These are phyloP conservation scores for Tenthredo notha DNA, from an alignment of 2,888 invertebrate species.

Conservation along the genomic window DNA sequence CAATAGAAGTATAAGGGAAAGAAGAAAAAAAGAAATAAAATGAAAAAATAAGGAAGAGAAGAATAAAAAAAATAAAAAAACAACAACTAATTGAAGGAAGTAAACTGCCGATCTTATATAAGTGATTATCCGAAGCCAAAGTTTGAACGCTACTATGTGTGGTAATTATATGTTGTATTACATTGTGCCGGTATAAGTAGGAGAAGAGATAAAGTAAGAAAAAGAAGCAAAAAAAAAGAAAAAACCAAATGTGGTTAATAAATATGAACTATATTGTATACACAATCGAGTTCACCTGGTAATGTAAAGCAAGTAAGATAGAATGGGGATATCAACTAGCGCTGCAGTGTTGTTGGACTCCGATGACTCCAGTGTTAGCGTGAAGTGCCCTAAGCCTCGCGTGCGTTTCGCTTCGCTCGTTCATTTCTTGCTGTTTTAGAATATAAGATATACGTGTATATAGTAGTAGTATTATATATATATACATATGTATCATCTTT, in stretches of 20 bases:
- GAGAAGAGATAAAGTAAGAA: too few species aligned
- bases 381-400: slow-evolving; percentile 60
- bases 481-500: background rate
- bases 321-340: background rate
- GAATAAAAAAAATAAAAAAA: background rate
- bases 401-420: slow-evolving; percentile 69
- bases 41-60: too few species aligned
- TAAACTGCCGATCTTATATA: slow-evolving; percentile 6
- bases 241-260: background rate
- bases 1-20: too few species aligned
- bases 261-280: background rate
- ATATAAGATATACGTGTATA: background rate
- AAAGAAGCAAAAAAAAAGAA: background rate
- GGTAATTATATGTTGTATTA: background rate
- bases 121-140: slow-evolving; percentile 11
- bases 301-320: background rate
- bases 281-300: background rate
- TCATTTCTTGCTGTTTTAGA: slow-evolving; percentile 53
- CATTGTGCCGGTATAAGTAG: background rate
- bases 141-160: background rate
- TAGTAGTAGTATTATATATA: background rate
- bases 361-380: background rate
- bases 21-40: too few species aligned
- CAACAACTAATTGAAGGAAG: background rate
- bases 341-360: slow-evolving; percentile 20